Evolutionary conservation across 1,140 invertebrate genomes (phyloP).

Genomic region (Caerostris darwini): DNA sequence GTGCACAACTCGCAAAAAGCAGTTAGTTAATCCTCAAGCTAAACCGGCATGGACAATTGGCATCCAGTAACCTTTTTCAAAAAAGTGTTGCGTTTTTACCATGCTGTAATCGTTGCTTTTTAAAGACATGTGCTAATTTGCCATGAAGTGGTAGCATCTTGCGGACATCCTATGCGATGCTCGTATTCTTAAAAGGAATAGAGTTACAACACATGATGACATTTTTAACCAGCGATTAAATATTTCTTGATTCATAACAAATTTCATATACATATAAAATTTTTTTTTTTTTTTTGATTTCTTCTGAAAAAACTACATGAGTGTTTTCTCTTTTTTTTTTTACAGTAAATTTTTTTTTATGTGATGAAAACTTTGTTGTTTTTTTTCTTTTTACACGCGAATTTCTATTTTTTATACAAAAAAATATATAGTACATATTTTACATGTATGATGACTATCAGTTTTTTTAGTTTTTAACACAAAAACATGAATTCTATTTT

Average conservation of each 20-base stretch:
- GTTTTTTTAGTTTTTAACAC: too few relatives aligned
- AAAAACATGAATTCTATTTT: too few relatives aligned
- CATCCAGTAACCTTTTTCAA: neutral
- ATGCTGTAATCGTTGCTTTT: constrained; percentile 43
- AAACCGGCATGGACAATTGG: neutral
- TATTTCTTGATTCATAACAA: neutral
- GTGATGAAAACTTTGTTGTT: too few relatives aligned
- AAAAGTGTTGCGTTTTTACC: constrained; percentile 26
- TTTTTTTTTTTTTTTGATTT: neutral
- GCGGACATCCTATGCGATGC: neutral
- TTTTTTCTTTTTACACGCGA: too few relatives aligned
- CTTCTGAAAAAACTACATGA: too few relatives aligned
- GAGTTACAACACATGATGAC: neutral
- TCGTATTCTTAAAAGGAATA: neutral
- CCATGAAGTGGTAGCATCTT: neutral
- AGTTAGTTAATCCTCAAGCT: neutral
- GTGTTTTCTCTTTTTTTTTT: too few relatives aligned
- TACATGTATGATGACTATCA: too few relatives aligned
- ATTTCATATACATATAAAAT: neutral
- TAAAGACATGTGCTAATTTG: neutral
- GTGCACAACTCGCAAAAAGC: neutral
- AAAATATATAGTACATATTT: too few relatives aligned
- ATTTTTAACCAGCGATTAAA: neutral
- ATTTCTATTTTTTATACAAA: too few relatives aligned
- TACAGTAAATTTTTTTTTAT: too few relatives aligned